Base-by-base conservation (phyloP, 2,888 invertebrate genomes). In the Spilarctia lutea region DNA sequence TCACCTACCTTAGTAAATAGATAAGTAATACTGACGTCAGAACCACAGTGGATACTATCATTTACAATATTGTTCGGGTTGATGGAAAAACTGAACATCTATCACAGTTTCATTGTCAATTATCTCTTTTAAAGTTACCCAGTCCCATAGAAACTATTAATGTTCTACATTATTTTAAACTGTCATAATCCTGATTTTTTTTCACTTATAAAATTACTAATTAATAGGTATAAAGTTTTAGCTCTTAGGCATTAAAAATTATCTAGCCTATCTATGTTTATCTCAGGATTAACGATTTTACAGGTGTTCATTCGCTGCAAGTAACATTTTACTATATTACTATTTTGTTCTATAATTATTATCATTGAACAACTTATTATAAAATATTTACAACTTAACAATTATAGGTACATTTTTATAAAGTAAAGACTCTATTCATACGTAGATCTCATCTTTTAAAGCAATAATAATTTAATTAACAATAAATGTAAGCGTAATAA, bases 301-400 rank as follows among this genome's bases (percentile, higher is more conserved):
- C 69, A 70, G 79, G 78, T 78, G 72, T 80, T 86, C 75, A 39
- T 79, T 83, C 69, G 75, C 74, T 79, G 83, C 80, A 76, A 80
- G 79, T 79, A 80, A 83, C 75, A 78, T 77, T 63, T 79, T 76
- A 72, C 72, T 82, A 83, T 76, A 74, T 81, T 73, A 78, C 79
- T 80, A 76, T 82, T 75, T 80, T 78, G 76, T 67, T 81, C 79
- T 79, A 78, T 81, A 74, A 79, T 83, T 76, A 84, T 78, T 83
- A 81, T 76, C 69, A 72, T 76, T 82, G 85, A 85, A 85, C 75
- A 84, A 85, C 83, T 86, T 81, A 85, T 78, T 75, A 79, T 78
- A 81, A 87, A 88, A 86, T 90, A 90, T 90, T 79, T 90, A 90
- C 90, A 90, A 84, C 83, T 86, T 88, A 89, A 86, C 83, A 83